Conservation (phyloP, 2,888 invertebrate species). For the Thecocarcelia acutangulata region DNA sequence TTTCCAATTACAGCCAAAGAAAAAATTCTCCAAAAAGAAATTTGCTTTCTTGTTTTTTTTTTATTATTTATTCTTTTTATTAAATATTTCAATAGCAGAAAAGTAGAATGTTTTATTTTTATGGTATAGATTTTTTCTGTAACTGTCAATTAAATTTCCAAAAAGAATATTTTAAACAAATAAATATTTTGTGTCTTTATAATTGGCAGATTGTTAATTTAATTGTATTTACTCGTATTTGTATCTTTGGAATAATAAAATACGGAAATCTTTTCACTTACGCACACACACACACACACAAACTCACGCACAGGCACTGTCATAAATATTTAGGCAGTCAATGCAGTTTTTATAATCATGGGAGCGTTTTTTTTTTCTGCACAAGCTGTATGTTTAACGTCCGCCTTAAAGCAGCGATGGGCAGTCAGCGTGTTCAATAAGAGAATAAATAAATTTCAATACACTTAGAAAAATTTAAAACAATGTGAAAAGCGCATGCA, state of each 20-base stretch:
- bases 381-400: neutral
- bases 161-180: conserved; percentile 20
- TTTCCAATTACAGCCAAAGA: conserved; percentile 15
- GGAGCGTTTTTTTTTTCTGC: neutral
- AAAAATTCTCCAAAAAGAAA: neutral
- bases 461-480: no score
- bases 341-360: conserved; percentile 17
- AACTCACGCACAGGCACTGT: neutral
- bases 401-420: conserved; percentile 3
- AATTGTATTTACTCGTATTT: conserved; percentile 3
- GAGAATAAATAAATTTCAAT: no score
- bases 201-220: conserved; percentile 55
- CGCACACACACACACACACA: conserved; percentile 13
- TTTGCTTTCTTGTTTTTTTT: neutral
- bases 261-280: conserved; percentile 49
- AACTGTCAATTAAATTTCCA: conserved; percentile 42
- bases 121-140: conserved; percentile 17
- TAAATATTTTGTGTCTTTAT: conserved; percentile 34
- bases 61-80: no score
- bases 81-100: neutral
- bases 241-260: conserved; percentile 5
- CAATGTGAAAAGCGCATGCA: no score
- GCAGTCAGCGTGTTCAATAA: no score
- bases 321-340: neutral
- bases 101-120: conserved; percentile 12